These are phyloP conservation scores for Etheostoma cragini DNA, from an alignment of 2,113 vertebrate genomes.

Conservation along the genomic window DNA sequence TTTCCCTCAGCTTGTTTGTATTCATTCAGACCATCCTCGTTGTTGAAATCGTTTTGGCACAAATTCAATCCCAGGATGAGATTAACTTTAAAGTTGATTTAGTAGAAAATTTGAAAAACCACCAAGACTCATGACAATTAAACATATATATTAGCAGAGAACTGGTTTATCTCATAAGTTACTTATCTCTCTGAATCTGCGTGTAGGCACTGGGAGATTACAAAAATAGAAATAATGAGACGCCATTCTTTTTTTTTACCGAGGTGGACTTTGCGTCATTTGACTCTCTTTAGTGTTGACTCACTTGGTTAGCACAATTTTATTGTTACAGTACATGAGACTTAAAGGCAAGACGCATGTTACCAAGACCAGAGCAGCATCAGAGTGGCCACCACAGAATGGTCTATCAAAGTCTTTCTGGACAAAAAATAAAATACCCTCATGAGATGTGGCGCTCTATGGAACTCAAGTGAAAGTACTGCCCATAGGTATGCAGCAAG, in stretches of 20 bases:
- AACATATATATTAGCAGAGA: conserved; percentile 65
- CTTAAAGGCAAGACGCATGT: conserved; percentile 67
- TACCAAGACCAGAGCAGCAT: neutral
- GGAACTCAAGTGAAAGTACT: conserved; percentile 5
- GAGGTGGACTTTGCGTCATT: conserved; percentile 26
- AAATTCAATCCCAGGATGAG: conserved; percentile 78
- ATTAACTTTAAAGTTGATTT: conserved; percentile 76
- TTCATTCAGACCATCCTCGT: conserved; percentile 68
- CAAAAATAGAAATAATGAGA: conserved; percentile 23
- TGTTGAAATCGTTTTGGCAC: conserved; percentile 76
- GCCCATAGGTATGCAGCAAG: neutral
- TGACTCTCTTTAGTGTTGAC: conserved; percentile 23
- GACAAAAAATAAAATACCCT: conserved; percentile 38
- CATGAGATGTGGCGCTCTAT: conserved; percentile 39
- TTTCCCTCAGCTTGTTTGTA: conserved; percentile 66
- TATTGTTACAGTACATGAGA: conserved; percentile 74
- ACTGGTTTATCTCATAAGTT: conserved; percentile 28
- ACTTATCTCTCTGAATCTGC: conserved; percentile 20
- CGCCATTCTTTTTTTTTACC: conserved; percentile 21
- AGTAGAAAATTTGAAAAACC: conserved; percentile 71
- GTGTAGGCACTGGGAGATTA: conserved; percentile 1
- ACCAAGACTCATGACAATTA: conserved; percentile 69
- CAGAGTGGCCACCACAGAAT: neutral
- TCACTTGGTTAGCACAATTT: conserved; percentile 22
- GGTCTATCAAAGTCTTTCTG: conserved; percentile 1